These are phyloP conservation scores for Patiria miniata DNA, from an alignment of 35 echinoderm and acorn worm genomes.

Conservation along the genomic window DNA sequence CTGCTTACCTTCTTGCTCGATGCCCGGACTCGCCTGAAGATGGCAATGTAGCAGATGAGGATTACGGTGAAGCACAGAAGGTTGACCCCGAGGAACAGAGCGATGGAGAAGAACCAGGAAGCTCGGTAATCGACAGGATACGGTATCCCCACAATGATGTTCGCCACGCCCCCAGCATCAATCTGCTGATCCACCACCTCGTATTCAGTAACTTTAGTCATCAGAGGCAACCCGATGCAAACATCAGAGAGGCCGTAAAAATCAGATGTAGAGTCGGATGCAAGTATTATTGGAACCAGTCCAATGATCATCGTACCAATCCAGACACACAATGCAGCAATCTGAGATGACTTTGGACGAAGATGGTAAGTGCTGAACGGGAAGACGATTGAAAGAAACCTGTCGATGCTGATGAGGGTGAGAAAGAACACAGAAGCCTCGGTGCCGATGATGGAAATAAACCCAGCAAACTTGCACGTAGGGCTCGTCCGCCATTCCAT, in stretches of 20 bases:
- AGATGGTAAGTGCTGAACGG: conserved; percentile 65
- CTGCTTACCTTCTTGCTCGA: conserved; percentile 11
- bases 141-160: conserved; percentile 12
- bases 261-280: conserved; percentile 17
- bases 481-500: conserved; percentile 50
- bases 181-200: conserved; percentile 2
- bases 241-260: conserved; percentile 74
- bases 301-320: conserved; percentile 33
- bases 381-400: conserved; percentile 72
- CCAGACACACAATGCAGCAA: conserved; percentile 44
- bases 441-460: conserved; percentile 64
- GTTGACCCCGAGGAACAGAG: conserved; percentile 74
- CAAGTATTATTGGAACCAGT: conserved; percentile 44
- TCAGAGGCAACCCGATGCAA: conserved; percentile 72
- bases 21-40: conserved; percentile 53
- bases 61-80: conserved; percentile 59
- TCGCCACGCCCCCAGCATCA: not conserved
- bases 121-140: conserved; percentile 34
- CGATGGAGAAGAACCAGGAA: conserved; percentile 75
- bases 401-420: conserved; percentile 65
- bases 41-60: conserved; percentile 51
- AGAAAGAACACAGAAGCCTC: conserved; percentile 74
- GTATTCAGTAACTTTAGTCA: conserved; percentile 43
- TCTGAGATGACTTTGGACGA: conserved; percentile 30
- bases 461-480: conserved; percentile 59